Conservation (phyloP, 2,888 invertebrate genomes). For the Meandrusa payeni region DNA sequence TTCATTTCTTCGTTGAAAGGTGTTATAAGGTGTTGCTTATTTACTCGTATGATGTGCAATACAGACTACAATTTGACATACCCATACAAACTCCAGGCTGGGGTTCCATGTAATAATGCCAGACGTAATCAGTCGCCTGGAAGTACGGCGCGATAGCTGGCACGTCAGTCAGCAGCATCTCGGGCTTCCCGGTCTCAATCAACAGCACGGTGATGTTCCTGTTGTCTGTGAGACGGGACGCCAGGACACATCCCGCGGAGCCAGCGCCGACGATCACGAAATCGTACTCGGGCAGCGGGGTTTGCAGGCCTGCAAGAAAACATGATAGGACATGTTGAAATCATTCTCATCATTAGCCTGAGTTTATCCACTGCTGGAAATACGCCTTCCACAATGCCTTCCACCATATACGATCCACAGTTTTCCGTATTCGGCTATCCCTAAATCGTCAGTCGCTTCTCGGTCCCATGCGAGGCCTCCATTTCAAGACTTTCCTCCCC, state of each 20-base stretch:
- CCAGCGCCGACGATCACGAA: conserved; percentile 80
- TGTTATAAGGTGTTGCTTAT: too few relatives aligned
- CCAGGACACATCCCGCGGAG: conserved; percentile 74
- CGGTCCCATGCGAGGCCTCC: too few relatives aligned
- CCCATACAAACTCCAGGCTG: conserved; percentile 77
- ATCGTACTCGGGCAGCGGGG: conserved; percentile 63
- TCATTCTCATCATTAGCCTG: too few relatives aligned
- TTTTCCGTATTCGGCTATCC: too few relatives aligned
- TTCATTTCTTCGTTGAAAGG: too few relatives aligned
- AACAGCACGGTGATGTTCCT: conserved; percentile 65
- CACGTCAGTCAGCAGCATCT: conserved; percentile 63
- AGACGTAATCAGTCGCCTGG: conserved; percentile 64
- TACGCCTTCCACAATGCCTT: too few relatives aligned
- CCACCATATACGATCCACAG: too few relatives aligned
- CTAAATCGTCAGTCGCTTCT: too few relatives aligned
- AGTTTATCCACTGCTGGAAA: too few relatives aligned
- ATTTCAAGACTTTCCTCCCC: too few relatives aligned
- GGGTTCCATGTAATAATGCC: conserved; percentile 79
- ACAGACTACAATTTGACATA: conserved; percentile 29
- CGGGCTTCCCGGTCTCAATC: conserved; percentile 72
- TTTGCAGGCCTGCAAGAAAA: conserved; percentile 47
- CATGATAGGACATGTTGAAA: too few relatives aligned
- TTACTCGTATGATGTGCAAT: too few relatives aligned
- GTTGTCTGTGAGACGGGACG: conserved; percentile 70
- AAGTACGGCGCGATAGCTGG: conserved; percentile 64